Evolutionary conservation across 64 coral and sea anemone species (phyloP), one percentile per base, ranked within the genome.

Genomic region (Stichodactyla helianthus): DNA sequence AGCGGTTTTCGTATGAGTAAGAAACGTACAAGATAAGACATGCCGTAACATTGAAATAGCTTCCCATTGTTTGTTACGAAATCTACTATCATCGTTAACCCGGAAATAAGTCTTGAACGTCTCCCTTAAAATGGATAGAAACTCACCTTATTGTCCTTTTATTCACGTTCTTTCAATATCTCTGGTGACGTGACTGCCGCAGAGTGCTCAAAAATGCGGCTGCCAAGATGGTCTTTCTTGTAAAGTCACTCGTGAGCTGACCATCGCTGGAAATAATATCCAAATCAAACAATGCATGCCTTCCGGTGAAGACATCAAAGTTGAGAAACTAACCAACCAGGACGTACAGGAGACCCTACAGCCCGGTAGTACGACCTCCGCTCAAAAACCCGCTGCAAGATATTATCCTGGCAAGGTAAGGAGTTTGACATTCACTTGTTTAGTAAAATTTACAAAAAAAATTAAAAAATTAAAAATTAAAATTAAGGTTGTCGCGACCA

Each of bases 161-260:
- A 44, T 44, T 44, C 35, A 44, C 35, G 35, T 44, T 44, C 35
- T 44, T 44, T 3, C 35, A 44, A 44, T 3, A 44, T 44, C 35
- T 44, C 1, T 44, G 35, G 35, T 44, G 35, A 44, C 4, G 35
- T 44, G 2, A 44, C 35, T 44, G 35, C 68, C 10, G 86, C n/a
- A 74, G 68, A 31, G 68, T 74, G 68, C 68, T 74, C 68, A 74
- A 31, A 27, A 91, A 14, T 95, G 93, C 19, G 86, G 82, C 53
- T 95, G 93, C 15, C 16, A 56, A 9, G 82, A 68, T 6, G 93
- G 93, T 1, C 54, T 95, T 14, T 50, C 89, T 0, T 95, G 93
- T 86, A 90, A 91, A 56, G 71, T 86, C 52, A 95, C 93, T 7
- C 77, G 85, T 18, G 89, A 91, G 53, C 87, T 95, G 55, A 82